Conservation (phyloP, 2,888 invertebrate species). For the Amiota mariae region DNA sequence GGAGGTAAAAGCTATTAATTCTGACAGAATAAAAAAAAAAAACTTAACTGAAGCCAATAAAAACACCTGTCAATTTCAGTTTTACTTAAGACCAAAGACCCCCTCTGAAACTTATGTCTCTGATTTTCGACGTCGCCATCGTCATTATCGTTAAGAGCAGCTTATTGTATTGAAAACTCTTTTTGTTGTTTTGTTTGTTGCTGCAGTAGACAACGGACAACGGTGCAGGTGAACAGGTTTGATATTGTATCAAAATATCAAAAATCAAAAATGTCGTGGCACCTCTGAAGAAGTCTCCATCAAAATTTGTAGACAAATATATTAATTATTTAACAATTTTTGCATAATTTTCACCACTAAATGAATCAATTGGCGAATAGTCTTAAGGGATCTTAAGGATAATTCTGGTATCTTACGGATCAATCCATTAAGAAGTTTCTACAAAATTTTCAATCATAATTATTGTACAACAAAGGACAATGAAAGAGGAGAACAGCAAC, state of each 20-base stretch:
- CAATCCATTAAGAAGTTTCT: no score
- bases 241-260: conserved; percentile 68
- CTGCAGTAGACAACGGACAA: conserved; percentile 8
- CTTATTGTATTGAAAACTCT: conserved; percentile 22
- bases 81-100: neutral
- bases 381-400: no score
- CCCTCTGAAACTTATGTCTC: neutral
- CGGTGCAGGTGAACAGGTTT: conserved; percentile 67
- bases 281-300: conserved; percentile 50
- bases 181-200: conserved; percentile 38
- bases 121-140: conserved; percentile 18
- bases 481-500: neutral
- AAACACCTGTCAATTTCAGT: no score
- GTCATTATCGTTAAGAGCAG: conserved; percentile 26
- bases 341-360: no score
- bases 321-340: no score
- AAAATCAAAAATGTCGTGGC: conserved; percentile 59
- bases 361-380: no score
- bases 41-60: no score
- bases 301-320: neutral
- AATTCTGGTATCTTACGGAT: no score
- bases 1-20: no score
- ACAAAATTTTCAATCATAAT: no score
- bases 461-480: no score
- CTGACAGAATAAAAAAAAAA: no score